Base-by-base conservation (phyloP, 2,113 vertebrate species). In the Nymphicus hollandicus region DNA sequence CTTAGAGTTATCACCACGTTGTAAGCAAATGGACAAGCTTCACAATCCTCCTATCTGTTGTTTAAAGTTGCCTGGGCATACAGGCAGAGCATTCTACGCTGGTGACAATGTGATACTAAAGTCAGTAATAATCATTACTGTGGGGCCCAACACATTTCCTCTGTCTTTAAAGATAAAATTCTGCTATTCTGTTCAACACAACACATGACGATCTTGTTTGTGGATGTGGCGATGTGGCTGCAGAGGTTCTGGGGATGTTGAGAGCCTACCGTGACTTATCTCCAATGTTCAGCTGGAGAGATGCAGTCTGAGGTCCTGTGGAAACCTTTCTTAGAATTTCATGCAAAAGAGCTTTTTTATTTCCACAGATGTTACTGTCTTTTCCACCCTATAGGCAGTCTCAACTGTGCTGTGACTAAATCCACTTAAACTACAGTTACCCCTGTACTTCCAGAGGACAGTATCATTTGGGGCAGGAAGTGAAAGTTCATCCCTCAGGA, bases 401-500 rank as follows among this genome's bases (percentile, higher is more conserved):
- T 82, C 58, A 88, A 15, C 78, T 68, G 53, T 43, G 47, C 61
- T 68, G n/a, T 80, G 78, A 72, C 65, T 94, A 91, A 95, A 92
- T 80, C 78, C 69, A 49, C 41, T 92, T 85, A 88, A 91, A 81
- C 83, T 74, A 47, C 43, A 52, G 55, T 86, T 91, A 71, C 31
- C 37, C 69, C 69, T 44, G 72, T 74, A 65, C 81, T 79, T 84
- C 31, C 66, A 55, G 86, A 91, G 77, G 65, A n/a, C 73, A 43
- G 35, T 43, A 41, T 39, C 94, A 89, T 83, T 93, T 47, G 65
- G 83, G 83, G 65, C 69, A 84, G 9, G 27, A 55, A 86, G 55
- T 24, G 56, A 79, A 92, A 91, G 84, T 92, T 93, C 89, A 91
- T 91, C 86, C 86, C 93, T 81, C 79, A 74, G 86, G 94, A 93